A percentile compares a stretch with the other conserved stretches of the same genome.
These are phyloP conservation scores for Gobionotothen gibberifrons DNA, from an alignment of 2,797 vertebrate genomes.

Conservation along the genomic window DNA sequence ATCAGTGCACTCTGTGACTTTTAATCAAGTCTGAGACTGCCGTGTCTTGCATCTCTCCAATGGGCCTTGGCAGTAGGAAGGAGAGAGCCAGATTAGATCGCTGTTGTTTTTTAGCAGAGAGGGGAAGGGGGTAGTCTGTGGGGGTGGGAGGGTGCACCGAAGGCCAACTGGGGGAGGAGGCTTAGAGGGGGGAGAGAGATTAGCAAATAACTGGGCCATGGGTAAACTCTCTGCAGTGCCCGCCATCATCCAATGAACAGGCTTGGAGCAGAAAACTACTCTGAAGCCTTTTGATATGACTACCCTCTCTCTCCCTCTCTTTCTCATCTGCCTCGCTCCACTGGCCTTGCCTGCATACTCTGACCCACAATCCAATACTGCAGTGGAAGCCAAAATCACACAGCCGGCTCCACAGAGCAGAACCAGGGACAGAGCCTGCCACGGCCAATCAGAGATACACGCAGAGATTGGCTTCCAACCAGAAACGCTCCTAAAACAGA, in stretches of 20 bases:
- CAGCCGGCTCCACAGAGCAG: constrained; percentile 52
- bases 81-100: constrained; percentile 74
- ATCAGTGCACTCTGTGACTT: constrained; percentile 52
- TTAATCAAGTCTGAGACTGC: constrained; percentile 64
- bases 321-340: constrained; percentile 63
- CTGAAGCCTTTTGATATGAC: constrained; percentile 74
- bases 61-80: constrained; percentile 65
- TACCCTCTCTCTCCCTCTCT: constrained; percentile 38
- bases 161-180: constrained; percentile 71
- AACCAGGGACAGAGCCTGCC: constrained; percentile 51
- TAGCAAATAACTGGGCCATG: constrained; percentile 84
- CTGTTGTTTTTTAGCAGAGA: constrained; percentile 75
- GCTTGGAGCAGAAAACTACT: constrained; percentile 70
- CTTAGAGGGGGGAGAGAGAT: constrained; percentile 48
- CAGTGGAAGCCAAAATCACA: constrained; percentile 63
- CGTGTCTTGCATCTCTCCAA: constrained; percentile 45
- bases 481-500: constrained; percentile 38
- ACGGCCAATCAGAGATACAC: constrained; percentile 53
- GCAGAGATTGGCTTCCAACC: constrained; percentile 50
- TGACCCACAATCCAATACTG: constrained; percentile 77
- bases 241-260: constrained; percentile 69
- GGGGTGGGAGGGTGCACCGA: constrained; percentile 58
- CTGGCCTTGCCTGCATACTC: constrained; percentile 72
- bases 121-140: constrained; percentile 60
- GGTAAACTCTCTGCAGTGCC: constrained; percentile 76